Evolutionary conservation across 2,797 vertebrate genomes (phyloP).

Genomic region (Chrysocyon brachyurus): DNA sequence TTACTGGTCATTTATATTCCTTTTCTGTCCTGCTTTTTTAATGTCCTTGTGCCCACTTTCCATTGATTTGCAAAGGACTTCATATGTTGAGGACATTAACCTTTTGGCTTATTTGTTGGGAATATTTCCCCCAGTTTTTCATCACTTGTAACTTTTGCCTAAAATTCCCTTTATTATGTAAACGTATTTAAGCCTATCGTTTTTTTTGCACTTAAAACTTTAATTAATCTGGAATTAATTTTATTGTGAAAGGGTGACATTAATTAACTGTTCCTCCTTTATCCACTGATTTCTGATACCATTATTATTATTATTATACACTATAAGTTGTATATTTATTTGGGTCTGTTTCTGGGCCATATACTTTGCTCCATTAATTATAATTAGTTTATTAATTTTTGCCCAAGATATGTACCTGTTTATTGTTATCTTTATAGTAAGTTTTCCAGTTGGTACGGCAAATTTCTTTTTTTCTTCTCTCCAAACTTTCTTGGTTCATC

Average conservation of each 20-base stretch:
- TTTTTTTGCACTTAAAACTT: not conserved
- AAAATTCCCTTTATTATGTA: not conserved
- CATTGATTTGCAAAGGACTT: not conserved
- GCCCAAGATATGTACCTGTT: not conserved
- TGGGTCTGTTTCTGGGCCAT: not conserved
- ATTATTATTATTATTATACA: not conserved
- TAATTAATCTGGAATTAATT: not conserved
- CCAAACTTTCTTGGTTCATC: not conserved
- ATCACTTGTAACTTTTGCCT: not conserved
- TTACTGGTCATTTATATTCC: not conserved
- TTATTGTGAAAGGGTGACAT: not conserved
- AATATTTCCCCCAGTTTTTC: not conserved
- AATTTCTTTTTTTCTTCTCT: not conserved
- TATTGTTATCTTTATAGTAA: not conserved
- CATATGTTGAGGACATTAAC: not conserved
- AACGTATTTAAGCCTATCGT: not conserved
- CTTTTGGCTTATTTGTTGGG: not conserved
- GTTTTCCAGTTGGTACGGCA: not conserved
- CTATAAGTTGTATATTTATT: not conserved
- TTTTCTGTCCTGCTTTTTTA: not conserved
- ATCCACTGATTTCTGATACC: not conserved
- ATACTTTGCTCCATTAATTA: not conserved
- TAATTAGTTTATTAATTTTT: not conserved
- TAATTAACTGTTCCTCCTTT: not conserved
- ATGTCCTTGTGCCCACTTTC: not conserved